Evolutionary conservation across 1,140 invertebrate species (phyloP).

Genomic region (Papilio helenus): DNA sequence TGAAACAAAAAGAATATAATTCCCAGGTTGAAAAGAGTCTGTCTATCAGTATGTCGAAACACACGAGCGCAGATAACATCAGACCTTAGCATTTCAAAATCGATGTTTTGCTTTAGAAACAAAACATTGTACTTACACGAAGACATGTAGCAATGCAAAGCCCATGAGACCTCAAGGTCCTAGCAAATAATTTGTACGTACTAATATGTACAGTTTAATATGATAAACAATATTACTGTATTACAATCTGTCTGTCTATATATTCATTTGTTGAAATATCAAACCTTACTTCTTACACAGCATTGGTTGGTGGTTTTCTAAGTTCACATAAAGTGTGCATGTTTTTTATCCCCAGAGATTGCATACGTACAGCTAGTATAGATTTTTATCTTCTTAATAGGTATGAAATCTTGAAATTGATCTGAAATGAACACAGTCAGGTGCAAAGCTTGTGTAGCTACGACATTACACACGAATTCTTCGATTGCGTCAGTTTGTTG

Average conservation of each 20-base stretch:
- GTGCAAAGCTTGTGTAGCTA: background rate
- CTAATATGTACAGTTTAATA: constrained; percentile 19
- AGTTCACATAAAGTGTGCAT: too few relatives aligned
- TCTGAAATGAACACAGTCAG: background rate
- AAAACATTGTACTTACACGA: constrained; percentile 30
- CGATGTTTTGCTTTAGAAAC: constrained; percentile 34
- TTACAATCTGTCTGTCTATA: background rate
- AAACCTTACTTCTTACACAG: too few relatives aligned
- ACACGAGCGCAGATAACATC: constrained; percentile 24
- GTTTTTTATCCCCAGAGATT: too few relatives aligned
- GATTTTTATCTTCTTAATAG: too few relatives aligned
- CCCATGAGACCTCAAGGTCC: constrained; percentile 24
- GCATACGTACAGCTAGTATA: too few relatives aligned
- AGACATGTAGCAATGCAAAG: constrained; percentile 27
- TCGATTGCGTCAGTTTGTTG: constrained; percentile 49
- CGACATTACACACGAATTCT: background rate
- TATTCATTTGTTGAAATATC: background rate
- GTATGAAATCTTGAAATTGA: background rate
- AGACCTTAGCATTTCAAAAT: constrained; percentile 37
- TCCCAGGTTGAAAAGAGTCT: constrained; percentile 28
- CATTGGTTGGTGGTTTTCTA: too few relatives aligned
- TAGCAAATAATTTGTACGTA: constrained; percentile 18
- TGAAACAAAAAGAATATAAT: constrained; percentile 26
- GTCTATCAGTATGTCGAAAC: constrained; percentile 26
- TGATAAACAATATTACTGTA: background rate